These are phyloP conservation scores for Heliornis fulica DNA, from an alignment of 2,113 vertebrate genomes.

Conservation along the genomic window DNA sequence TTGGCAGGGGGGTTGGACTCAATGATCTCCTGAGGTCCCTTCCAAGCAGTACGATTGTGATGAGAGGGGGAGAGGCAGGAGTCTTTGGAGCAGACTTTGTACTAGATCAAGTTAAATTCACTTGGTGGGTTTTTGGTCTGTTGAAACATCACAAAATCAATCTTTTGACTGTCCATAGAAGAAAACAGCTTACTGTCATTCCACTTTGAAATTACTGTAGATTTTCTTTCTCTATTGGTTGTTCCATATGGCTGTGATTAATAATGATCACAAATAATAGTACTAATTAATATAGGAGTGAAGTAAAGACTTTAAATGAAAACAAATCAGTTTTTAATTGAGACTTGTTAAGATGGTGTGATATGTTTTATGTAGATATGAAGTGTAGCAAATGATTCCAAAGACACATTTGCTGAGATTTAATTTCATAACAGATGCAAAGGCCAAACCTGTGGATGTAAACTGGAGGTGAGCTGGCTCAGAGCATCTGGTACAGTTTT, in stretches of 20 bases:
- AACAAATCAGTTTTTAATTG: not conserved
- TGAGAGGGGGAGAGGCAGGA: not conserved
- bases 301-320: not conserved
- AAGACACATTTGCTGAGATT: not conserved
- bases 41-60: too few species aligned
- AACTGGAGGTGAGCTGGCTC: not conserved
- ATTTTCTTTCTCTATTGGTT: not conserved
- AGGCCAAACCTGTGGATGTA: not conserved
- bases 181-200: not conserved
- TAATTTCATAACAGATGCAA: not conserved
- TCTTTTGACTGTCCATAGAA: not conserved
- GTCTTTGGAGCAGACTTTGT: not conserved
- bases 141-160: not conserved
- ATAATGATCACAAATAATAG: not conserved
- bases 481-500: conserved; percentile 27
- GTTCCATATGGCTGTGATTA: not conserved
- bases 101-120: not conserved
- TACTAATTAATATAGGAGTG: not conserved
- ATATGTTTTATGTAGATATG: not conserved
- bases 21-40: too few species aligned
- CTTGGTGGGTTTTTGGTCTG: not conserved
- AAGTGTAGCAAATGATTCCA: not conserved
- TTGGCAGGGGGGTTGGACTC: too few species aligned
- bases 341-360: not conserved
- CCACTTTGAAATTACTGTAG: not conserved